Conservation (phyloP, 2,888 invertebrate species). For the Dione vanillae region DNA sequence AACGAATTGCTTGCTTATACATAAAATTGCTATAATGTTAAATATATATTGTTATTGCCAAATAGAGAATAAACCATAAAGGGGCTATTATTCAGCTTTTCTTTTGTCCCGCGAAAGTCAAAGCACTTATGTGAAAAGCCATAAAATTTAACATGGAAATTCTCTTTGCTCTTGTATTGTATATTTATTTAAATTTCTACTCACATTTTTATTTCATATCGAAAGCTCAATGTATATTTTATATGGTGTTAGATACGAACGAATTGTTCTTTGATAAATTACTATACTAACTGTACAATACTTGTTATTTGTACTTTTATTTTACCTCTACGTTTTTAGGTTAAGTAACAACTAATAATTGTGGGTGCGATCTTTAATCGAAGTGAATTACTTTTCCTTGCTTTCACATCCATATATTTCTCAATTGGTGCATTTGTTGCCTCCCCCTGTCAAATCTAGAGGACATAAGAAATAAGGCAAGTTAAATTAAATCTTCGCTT, state of each 20-base stretch:
- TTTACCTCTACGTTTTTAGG: neutral
- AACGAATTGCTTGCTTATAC: too few relatives aligned
- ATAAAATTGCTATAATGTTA: too few relatives aligned
- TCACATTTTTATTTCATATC: neutral
- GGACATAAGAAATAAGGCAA: too few relatives aligned
- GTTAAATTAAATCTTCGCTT: too few relatives aligned
- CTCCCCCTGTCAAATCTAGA: too few relatives aligned
- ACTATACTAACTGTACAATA: neutral
- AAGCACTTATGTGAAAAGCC: neutral
- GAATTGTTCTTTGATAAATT: neutral
- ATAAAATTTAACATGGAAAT: conserved; percentile 7
- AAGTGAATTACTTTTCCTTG: too few relatives aligned
- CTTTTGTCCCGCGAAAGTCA: neutral
- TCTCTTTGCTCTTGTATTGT: neutral
- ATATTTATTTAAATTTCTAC: neutral
- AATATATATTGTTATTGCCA: neutral
- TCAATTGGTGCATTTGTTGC: too few relatives aligned
- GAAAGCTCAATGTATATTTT: neutral
- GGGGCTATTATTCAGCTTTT: neutral
- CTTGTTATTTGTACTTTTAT: neutral
- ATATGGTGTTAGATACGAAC: neutral
- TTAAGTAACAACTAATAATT: neutral
- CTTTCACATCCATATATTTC: too few relatives aligned
- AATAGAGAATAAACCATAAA: neutral
- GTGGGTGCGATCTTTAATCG: too few relatives aligned